These are phyloP conservation scores for Sinosuthora webbiana DNA, from an alignment of 2,113 vertebrate genomes.

Conservation along the genomic window DNA sequence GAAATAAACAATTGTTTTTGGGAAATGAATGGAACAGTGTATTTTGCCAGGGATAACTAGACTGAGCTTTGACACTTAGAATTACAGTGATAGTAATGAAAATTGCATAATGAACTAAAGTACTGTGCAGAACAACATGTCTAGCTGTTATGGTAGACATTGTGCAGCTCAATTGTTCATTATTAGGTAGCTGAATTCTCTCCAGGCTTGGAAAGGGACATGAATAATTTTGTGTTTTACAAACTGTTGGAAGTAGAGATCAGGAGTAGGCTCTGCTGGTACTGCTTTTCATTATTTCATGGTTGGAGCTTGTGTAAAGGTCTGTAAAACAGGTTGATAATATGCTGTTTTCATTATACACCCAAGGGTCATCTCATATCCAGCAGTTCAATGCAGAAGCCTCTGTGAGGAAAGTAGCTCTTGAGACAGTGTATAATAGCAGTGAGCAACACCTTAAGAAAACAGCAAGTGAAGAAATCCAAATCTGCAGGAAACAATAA, in stretches of 20 bases:
- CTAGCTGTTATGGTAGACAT: not conserved
- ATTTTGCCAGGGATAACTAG: not conserved
- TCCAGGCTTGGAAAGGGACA: not conserved
- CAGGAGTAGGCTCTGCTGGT: not conserved
- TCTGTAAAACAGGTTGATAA: not conserved
- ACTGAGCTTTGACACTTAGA: not conserved
- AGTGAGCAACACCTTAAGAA: not conserved
- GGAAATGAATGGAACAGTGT: not conserved
- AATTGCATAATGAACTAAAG: not conserved
- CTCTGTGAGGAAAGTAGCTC: not conserved
- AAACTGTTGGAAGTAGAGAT: not conserved
- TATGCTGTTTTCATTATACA: not conserved
- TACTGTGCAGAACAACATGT: not conserved
- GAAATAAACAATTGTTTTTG: conserved; percentile 19
- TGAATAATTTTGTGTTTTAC: not conserved
- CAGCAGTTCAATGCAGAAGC: not conserved
- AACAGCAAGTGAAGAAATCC: not conserved
- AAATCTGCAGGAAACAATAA: not conserved
- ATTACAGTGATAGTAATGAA: not conserved
- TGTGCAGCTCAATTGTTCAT: not conserved
- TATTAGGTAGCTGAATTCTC: not conserved
- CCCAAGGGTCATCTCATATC: not conserved
- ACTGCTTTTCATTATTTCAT: not conserved
- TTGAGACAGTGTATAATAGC: not conserved
- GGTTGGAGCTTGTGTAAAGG: not conserved